A percentile compares a stretch with the other conserved stretches of the same genome.
phyloP scores from a whole-genome alignment of 2,888 invertebrate genomes.

The Macaria liturata region DNA sequence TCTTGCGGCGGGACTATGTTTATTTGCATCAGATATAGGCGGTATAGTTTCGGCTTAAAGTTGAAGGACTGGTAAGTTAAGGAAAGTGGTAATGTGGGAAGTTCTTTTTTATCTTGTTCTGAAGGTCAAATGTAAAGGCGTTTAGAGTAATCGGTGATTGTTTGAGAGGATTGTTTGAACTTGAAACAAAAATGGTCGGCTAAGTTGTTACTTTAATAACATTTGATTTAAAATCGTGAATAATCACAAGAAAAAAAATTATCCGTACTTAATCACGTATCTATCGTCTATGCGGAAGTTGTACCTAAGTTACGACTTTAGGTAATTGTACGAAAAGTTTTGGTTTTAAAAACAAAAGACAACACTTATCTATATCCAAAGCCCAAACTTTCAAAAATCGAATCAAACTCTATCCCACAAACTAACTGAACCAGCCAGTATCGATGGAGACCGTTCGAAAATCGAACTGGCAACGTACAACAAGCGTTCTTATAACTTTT shows the following conservation, averaged over 20 bases:
- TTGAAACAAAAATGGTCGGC: too few relatives aligned
- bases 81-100: constrained; percentile 11
- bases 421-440: constrained; percentile 13
- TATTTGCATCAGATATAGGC: constrained; percentile 69
- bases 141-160: too few relatives aligned
- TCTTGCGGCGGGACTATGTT: constrained; percentile 57
- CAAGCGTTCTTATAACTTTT: constrained; percentile 83
- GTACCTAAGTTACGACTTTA: too few relatives aligned
- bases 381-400: neutral
- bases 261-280: too few relatives aligned
- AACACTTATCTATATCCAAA: too few relatives aligned
- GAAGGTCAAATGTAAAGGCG: constrained; percentile 10
- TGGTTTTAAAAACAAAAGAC: too few relatives aligned
- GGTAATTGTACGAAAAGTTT: too few relatives aligned
- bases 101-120: constrained; percentile 21
- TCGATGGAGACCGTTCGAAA: constrained; percentile 61
- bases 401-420: constrained; percentile 1
- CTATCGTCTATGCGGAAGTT: too few relatives aligned
- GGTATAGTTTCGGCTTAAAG: constrained; percentile 19
- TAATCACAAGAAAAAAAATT: too few relatives aligned
- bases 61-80: constrained; percentile 17
- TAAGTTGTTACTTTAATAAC: too few relatives aligned
- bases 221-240: too few relatives aligned
- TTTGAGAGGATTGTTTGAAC: too few relatives aligned
- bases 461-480: constrained; percentile 75